Percentiles rank a stretch among this genome's conserved stretches.
Conservation (phyloP, 2,888 invertebrate genomes). For the Lacanobia wlatinum region DNA sequence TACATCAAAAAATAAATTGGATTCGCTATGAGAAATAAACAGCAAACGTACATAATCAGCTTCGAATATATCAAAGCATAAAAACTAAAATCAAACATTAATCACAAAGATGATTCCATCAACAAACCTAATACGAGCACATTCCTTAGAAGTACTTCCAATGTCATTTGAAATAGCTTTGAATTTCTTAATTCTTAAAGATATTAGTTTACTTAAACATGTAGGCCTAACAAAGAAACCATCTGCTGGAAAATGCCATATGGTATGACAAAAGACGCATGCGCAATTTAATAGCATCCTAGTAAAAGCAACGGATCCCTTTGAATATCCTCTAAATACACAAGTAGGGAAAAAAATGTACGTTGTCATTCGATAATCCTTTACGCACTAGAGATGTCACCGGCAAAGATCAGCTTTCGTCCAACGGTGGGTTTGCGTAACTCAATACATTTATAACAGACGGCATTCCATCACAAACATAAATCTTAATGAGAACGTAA, state of each 20-base stretch:
- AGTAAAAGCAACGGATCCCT: slow-evolving; percentile 83
- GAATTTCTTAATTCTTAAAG: slow-evolving; percentile 67
- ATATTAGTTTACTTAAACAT: slow-evolving; percentile 79
- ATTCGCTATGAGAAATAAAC: slow-evolving; percentile 19
- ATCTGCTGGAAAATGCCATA: slow-evolving; percentile 89
- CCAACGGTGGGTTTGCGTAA: slow-evolving; percentile 90
- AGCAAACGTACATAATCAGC: slow-evolving; percentile 24
- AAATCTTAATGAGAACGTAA: slow-evolving; percentile 69
- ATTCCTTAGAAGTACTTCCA: slow-evolving; percentile 57
- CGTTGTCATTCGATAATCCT: slow-evolving; percentile 90
- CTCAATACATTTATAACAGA: slow-evolving; percentile 83
- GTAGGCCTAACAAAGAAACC: slow-evolving; percentile 81
- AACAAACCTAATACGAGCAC: slow-evolving; percentile 37
- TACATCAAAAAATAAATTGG: slow-evolving; percentile 7
- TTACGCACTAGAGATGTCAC: slow-evolving; percentile 89
- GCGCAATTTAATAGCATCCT: slow-evolving; percentile 90
- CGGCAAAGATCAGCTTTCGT: slow-evolving; percentile 89
- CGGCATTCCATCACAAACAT: slow-evolving; percentile 54
- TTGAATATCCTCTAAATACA: slow-evolving; percentile 83
- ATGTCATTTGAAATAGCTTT: slow-evolving; percentile 67
- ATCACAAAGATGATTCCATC: slow-evolving; percentile 38
- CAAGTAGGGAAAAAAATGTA: slow-evolving; percentile 81
- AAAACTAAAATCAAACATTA: slow-evolving; percentile 20
- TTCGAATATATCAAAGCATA: slow-evolving; percentile 20
- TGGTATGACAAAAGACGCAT: slow-evolving; percentile 87